Evolutionary conservation across 2,888 invertebrate genomes (phyloP).

Genomic region (Drosophila atroscutellata): DNA sequence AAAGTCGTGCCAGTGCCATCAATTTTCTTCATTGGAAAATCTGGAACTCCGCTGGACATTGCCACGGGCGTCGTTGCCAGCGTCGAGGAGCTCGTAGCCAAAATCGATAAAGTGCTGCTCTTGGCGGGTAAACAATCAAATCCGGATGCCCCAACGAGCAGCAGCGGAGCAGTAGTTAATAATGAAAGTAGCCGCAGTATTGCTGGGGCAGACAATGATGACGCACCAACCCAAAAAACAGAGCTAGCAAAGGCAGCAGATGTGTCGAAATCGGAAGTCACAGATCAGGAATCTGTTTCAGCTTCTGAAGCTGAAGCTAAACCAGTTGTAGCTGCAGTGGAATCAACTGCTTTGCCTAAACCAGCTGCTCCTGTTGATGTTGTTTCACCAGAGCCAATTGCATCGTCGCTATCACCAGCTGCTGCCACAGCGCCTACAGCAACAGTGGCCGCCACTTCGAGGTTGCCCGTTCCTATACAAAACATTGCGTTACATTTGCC

Average conservation of each 20-base stretch:
- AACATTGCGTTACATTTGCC: constrained; percentile 20
- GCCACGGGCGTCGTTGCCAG: constrained; percentile 88
- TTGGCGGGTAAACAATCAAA: constrained; percentile 51
- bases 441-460: constrained; percentile 12
- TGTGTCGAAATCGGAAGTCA: neutral
- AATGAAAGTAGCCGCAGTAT: constrained; percentile 29
- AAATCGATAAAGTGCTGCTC: constrained; percentile 88
- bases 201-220: constrained; percentile 50
- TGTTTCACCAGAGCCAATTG: constrained; percentile 6
- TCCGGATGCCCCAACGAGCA: constrained; percentile 10
- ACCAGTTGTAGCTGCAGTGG: neutral
- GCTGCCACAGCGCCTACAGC: neutral
- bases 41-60: constrained; percentile 92
- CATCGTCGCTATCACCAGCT: constrained; percentile 12
- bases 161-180: neutral
- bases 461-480: constrained; percentile 20
- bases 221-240: neutral
- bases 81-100: constrained; percentile 87
- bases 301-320: neutral
- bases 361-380: neutral
- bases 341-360: neutral
- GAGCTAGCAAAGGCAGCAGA: neutral
- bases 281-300: neutral
- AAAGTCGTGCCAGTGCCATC: constrained; percentile 92
- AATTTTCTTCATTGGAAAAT: constrained; percentile 93